Percentiles rank a stretch among this genome's conserved stretches.
phyloP scores from a whole-genome alignment of 37 sponge, comb jelly and placozoan species.

The Halichondria panicea region DNA sequence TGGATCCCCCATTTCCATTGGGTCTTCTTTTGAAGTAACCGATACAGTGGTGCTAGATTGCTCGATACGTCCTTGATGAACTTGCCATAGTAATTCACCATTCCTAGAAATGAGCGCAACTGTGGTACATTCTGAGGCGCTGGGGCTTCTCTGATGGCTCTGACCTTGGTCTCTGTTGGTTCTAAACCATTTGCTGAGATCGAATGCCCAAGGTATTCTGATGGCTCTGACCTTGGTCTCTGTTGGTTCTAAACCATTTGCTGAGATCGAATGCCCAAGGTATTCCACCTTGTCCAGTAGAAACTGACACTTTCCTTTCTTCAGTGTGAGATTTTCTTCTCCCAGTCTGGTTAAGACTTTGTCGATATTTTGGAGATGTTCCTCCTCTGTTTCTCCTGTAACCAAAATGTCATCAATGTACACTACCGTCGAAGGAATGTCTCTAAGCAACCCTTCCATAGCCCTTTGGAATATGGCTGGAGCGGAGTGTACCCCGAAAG shows the following conservation, averaged over 20 bases:
- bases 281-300: not conserved
- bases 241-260: too few relatives aligned
- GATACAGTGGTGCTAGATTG: not conserved
- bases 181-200: too few relatives aligned
- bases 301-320: not conserved
- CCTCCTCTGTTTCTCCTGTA: not conserved
- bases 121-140: not conserved
- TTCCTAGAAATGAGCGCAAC: not conserved
- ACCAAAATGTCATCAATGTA: too few relatives aligned
- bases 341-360: too few relatives aligned
- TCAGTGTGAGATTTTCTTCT: not conserved
- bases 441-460: not conserved
- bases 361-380: not conserved
- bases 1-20: not conserved
- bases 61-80: too few relatives aligned
- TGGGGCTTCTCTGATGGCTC: constrained; percentile 1
- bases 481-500: too few relatives aligned
- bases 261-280: too few relatives aligned
- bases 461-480: not conserved
- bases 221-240: too few relatives aligned
- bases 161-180: too few relatives aligned
- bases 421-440: constrained; percentile 2
- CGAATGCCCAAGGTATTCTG: too few relatives aligned
- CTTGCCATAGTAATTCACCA: too few relatives aligned
- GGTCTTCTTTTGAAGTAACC: not conserved